Percentiles rank a stretch among this genome's conserved stretches.
Evolutionary conservation across 2,113 vertebrate genomes (phyloP).

Genomic region (Corythornis cristatus): DNA sequence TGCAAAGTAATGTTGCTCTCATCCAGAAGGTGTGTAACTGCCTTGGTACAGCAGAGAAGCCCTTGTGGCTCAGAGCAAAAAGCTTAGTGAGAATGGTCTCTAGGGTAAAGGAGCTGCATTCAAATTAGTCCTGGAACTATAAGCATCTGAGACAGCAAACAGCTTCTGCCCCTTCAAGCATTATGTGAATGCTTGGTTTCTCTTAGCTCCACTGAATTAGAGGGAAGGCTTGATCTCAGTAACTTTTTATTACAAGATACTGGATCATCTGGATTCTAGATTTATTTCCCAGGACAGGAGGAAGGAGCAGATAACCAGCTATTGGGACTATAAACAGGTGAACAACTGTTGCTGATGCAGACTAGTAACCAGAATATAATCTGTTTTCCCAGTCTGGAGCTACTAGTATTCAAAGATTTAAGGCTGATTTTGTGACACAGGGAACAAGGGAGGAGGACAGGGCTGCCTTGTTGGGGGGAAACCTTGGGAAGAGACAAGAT

Average conservation of each 20-base stretch:
- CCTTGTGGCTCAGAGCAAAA: not conserved
- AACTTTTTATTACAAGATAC: not conserved
- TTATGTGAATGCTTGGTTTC: not conserved
- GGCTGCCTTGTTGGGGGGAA: not conserved
- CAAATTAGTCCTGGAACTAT: not conserved
- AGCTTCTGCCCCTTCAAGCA: not conserved
- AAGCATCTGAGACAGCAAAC: not conserved
- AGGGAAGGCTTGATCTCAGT: not conserved
- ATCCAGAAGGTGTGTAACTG: slow-evolving; percentile 82
- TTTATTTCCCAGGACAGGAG: not conserved
- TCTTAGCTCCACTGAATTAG: not conserved
- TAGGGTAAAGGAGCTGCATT: not conserved
- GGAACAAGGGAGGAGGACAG: not conserved
- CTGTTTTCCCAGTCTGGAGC: not conserved
- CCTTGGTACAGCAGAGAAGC: not conserved
- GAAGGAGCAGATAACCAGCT: not conserved
- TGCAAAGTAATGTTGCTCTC: slow-evolving; percentile 85
- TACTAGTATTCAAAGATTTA: not conserved
- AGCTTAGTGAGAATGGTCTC: not conserved
- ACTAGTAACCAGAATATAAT: not conserved
- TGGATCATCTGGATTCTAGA: not conserved
- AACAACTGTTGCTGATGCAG: not conserved
- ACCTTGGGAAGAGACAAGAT: not conserved
- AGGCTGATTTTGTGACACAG: not conserved
- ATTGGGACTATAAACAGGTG: not conserved